Percentiles rank a stretch among this genome's conserved stretches.
Conservation (phyloP, 2,888 invertebrate species). For the Ypsolopha scabrella region DNA sequence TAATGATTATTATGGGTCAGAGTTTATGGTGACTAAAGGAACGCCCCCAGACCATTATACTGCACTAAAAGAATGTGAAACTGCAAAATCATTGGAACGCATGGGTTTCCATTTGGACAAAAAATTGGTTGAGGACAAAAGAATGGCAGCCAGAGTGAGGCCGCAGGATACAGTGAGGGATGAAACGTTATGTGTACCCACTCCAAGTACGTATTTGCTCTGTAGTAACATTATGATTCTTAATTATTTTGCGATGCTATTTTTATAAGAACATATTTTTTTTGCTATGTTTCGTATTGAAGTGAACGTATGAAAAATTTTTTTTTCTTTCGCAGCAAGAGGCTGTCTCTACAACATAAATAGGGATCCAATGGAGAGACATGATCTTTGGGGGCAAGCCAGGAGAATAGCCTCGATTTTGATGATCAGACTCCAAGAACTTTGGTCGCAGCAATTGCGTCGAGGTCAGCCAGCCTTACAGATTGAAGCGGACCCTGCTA, state of each 20-base stretch:
- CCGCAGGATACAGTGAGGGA: conserved; percentile 41
- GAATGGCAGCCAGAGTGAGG: conserved; percentile 33
- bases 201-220: conserved; percentile 25
- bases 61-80: conserved; percentile 31
- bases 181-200: conserved; percentile 39
- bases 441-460: conserved; percentile 61
- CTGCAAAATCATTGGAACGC: conserved; percentile 34
- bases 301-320: not conserved
- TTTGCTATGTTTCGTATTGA: not conserved
- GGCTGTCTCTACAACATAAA: conserved; percentile 83
- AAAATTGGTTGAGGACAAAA: conserved; percentile 29
- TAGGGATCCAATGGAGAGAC: conserved; percentile 83
- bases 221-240: not conserved
- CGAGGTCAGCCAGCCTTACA: conserved; percentile 54
- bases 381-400: conserved; percentile 71
- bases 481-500: conserved; percentile 74
- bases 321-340: conserved; percentile 45
- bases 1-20: conserved; percentile 47
- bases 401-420: conserved; percentile 55
- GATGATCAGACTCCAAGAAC: conserved; percentile 44
- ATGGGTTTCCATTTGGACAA: conserved; percentile 36
- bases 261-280: not conserved
- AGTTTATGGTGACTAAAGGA: conserved; percentile 33
- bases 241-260: not conserved
- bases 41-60: conserved; percentile 41